Percentiles rank a stretch among this genome's conserved stretches.
These are phyloP conservation scores for Solea senegalensis DNA, from an alignment of 2,113 vertebrate species.

Conservation along the genomic window DNA sequence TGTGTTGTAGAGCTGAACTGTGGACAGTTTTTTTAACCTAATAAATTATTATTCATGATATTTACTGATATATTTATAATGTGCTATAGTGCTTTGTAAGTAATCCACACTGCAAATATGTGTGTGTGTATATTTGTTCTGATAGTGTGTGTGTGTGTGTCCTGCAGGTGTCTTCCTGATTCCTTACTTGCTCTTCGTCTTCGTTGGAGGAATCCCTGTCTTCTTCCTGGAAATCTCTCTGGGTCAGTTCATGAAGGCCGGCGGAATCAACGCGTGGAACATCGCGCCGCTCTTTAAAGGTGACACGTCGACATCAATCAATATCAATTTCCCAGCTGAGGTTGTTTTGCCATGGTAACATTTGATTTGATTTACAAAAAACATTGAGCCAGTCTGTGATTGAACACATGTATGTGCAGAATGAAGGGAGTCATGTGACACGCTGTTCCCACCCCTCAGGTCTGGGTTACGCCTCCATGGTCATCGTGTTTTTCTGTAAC, in stretches of 20 bases:
- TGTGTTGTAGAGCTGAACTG: too few species aligned
- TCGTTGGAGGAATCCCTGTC: conserved; percentile 85
- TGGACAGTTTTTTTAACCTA: too few species aligned
- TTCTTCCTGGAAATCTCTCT: conserved; percentile 88
- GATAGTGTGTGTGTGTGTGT: background rate
- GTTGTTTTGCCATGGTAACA: too few species aligned
- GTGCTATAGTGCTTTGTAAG: too few species aligned
- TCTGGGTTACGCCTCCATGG: conserved; percentile 84
- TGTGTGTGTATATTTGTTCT: background rate
- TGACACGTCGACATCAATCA: conserved; percentile 20
- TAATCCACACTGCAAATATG: background rate
- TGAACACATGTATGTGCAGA: too few species aligned
- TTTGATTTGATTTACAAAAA: too few species aligned
- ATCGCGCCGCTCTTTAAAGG: conserved; percentile 87
- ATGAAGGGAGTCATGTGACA: background rate
- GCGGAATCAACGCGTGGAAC: conserved; percentile 88
- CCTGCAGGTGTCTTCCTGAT: conserved; percentile 86
- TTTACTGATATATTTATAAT: too few species aligned
- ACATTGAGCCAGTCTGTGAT: too few species aligned
- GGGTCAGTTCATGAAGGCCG: conserved; percentile 89
- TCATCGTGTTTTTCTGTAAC: conserved; percentile 88
- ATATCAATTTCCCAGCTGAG: too few species aligned
- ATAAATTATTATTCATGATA: too few species aligned
- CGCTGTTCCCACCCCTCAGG: conserved; percentile 60
- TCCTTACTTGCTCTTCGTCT: conserved; percentile 83